Conservation (phyloP, 2,113 vertebrate genomes). For the Platysternon megacephalum region DNA sequence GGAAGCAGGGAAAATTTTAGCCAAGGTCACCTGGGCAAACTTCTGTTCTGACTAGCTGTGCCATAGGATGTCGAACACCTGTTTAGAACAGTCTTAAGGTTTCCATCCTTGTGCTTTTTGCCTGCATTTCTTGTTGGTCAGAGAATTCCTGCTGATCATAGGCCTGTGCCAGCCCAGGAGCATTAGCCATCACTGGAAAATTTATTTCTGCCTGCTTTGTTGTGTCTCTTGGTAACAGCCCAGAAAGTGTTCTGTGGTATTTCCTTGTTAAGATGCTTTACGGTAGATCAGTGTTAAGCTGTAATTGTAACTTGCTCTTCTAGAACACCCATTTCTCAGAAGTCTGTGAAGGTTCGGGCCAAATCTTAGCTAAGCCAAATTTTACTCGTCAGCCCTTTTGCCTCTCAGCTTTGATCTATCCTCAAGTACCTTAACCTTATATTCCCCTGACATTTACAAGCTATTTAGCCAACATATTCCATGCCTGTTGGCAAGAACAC, state of each 20-base stretch:
- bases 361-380: slow-evolving; percentile 26
- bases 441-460: slow-evolving; percentile 45
- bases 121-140: background rate
- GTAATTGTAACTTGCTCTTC: slow-evolving; percentile 57
- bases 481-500: slow-evolving; percentile 48
- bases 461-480: slow-evolving; percentile 45
- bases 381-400: slow-evolving; percentile 23
- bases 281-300: slow-evolving; percentile 37
- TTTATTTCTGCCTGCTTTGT: background rate
- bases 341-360: slow-evolving; percentile 43
- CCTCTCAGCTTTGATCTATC: slow-evolving; percentile 33
- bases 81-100: background rate
- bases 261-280: slow-evolving; percentile 29
- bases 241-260: background rate
- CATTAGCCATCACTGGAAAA: background rate
- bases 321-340: slow-evolving; percentile 47
- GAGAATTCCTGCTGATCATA: background rate
- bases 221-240: slow-evolving; percentile 9
- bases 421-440: background rate
- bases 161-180: background rate
- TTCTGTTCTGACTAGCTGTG: background rate
- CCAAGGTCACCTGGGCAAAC: fast-evolving
- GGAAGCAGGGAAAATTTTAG: background rate
- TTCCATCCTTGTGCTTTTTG: background rate
- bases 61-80: background rate